A percentile compares a stretch with the other conserved stretches of the same genome.
These are phyloP conservation scores for Ceratina calcarata DNA, from an alignment of 1,140 invertebrate species.

Conservation along the genomic window DNA sequence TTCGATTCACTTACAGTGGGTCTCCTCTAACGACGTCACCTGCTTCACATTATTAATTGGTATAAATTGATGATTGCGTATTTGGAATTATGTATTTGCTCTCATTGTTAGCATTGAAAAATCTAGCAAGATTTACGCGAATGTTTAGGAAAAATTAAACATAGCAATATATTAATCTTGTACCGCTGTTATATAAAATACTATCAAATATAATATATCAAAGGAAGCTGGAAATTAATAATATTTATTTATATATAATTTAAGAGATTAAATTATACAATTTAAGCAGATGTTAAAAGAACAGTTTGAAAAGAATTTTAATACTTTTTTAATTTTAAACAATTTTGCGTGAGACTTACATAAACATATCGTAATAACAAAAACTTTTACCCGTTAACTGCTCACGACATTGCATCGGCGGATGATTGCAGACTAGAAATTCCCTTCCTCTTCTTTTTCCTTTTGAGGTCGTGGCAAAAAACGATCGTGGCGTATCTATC, in stretches of 20 bases:
- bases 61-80: not conserved
- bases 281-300: no score
- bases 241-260: no score
- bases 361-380: no score
- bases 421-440: slow-evolving; percentile 8
- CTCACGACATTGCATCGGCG: not conserved
- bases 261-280: no score
- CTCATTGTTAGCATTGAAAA: not conserved
- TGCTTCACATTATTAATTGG: not conserved
- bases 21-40: not conserved
- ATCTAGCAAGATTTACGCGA: not conserved
- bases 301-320: no score
- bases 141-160: no score
- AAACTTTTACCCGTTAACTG: not conserved
- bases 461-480: not conserved
- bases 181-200: no score
- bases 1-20: not conserved
- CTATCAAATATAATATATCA: no score
- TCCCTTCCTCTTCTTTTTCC: not conserved
- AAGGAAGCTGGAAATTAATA: no score
- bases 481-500: slow-evolving; percentile 21
- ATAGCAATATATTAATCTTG: no score
- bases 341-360: no score
- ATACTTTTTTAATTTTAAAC: no score
- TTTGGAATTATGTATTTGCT: not conserved